A percentile compares a stretch with the other conserved stretches of the same genome.
Evolutionary conservation across 2,888 invertebrate species (phyloP).

Genomic region (Eilema depressum): DNA sequence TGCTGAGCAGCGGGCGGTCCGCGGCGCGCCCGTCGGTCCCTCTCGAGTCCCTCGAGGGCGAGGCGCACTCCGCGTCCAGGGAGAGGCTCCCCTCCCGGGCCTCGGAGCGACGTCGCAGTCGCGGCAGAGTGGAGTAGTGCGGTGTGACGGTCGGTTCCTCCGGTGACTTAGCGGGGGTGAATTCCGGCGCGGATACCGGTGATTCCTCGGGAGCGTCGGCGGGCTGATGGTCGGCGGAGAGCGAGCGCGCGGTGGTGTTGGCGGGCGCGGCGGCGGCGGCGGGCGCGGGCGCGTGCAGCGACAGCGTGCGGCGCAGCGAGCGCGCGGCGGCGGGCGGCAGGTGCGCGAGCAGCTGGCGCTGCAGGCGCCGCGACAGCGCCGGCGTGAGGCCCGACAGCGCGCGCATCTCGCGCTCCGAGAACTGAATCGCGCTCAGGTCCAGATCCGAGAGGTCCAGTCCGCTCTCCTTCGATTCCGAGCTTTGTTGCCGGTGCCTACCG

Average conservation of each 20-base stretch:
- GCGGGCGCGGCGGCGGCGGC: slow-evolving; percentile 32
- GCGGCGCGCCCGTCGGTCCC: slow-evolving; percentile 57
- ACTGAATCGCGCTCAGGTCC: slow-evolving; percentile 89
- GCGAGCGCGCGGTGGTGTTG: slow-evolving; percentile 63
- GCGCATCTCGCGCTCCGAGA: slow-evolving; percentile 90
- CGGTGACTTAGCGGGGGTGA: slow-evolving; percentile 5
- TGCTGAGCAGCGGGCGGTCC: slow-evolving; percentile 86
- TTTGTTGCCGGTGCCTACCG: slow-evolving; percentile 67
- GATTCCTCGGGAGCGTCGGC: not conserved
- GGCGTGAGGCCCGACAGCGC: slow-evolving; percentile 90
- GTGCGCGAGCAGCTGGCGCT: slow-evolving; percentile 90
- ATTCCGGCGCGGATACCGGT: slow-evolving; percentile 17
- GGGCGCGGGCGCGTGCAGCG: slow-evolving; percentile 72
- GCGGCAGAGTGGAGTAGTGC: slow-evolving; percentile 72
- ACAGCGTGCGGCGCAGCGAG: slow-evolving; percentile 89
- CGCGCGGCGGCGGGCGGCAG: slow-evolving; percentile 90
- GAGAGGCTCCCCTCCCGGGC: slow-evolving; percentile 28
- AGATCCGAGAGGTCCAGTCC: slow-evolving; percentile 88
- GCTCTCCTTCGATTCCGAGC: slow-evolving; percentile 60
- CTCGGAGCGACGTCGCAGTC: slow-evolving; percentile 35
- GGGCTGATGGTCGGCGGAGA: slow-evolving; percentile 57
- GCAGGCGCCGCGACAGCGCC: slow-evolving; percentile 90
- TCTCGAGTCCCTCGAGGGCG: slow-evolving; percentile 14
- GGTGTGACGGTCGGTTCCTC: slow-evolving; percentile 46
- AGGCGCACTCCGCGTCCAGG: slow-evolving; percentile 38